Evolutionary conservation across 2,888 invertebrate genomes (phyloP), one percentile per base, ranked within the genome.

Genomic region (Cephus pulcher): DNA sequence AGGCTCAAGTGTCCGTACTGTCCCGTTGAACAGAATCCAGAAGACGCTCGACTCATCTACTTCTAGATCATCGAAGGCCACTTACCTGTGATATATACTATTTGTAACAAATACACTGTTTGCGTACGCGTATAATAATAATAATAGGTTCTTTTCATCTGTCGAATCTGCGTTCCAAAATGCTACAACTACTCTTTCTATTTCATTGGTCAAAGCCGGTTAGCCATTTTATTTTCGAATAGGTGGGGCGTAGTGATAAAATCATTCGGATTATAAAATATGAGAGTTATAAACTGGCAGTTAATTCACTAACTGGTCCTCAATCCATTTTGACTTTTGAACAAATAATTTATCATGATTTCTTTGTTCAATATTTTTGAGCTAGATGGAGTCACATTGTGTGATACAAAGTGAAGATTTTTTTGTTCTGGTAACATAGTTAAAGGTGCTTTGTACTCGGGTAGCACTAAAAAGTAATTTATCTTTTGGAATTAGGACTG

Each of bases 1-100:
- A 98, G 98, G 90, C 95, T 99, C 92, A 99, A 99, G 93, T 99
- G 99, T 90, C 99, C 99, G 0, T 99, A 99, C 93, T 99, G 99
- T 90, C 99, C 99, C 0, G 95, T 98, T 91, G 99, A 99, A 92
- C 98, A 98, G 91, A 96, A 96, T 86, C 97, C 98, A 34, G 94
- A 96, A 79, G 98, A 99, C 91, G 98, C 98, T 75, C 95, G 96
- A 90, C 95, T 97, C 91, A 97, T 99, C 90, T 97, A 96, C 92
- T 99, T 99, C 93, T 98, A 95, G 93, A 85, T 80, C 85, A 83
- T 86, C 56, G 9, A 56, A 56, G 56, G 23, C 23, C 23, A 75
- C 70, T 34, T 78, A 74, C 70, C 73, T 78, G 75, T 78, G 75
- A 78, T 78, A 75, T 33, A 77, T 70, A 75, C 75, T 78, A 78